Base-by-base conservation (phyloP, 1,140 invertebrate genomes). In the Aphelenchoides avenae region DNA sequence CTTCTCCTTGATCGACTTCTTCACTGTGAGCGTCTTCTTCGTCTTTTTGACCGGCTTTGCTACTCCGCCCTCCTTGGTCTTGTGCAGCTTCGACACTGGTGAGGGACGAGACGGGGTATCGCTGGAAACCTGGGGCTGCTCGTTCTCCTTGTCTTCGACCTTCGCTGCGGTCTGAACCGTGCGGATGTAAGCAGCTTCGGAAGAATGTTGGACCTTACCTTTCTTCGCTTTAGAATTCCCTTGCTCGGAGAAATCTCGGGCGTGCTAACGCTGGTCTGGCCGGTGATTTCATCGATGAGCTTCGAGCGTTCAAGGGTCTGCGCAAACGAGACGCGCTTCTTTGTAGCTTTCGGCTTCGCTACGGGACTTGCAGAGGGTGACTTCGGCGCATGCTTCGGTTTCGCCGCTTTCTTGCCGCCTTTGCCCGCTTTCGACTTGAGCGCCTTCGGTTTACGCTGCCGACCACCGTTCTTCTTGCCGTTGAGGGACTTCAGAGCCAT, bases 1-100 rank as follows among this genome's bases (percentile, higher is more conserved):
- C 34, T 53, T 64, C 26, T 70, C 66, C 36, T 68, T 71, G 5
- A 67, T 55, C 1, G 61, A 66, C 22, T 65, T 61, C n/a, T 50
- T 69, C 9, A 66, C 51, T 11, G 26, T 54, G 13, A 65, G 11
- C 33, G 37, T 34, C 3, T n/a, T 49, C 41, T 57, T 54, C 52
- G 13, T 64, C 18, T 49, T 47, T n/a, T 15, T 36, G 13, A 7
- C 33, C 11, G 18, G 42, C 13, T 44, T 40, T 44, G 13, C 13
- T 31, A 30, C n/a, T 11, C 26, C 47, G 33, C 13, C 24, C n/a
- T 18, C 44, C 39, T 5, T 1, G 20, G 24, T 47, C 18, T 49
- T 49, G 29, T 49, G 6, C 26, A 26, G 26, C 53, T 7, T 54
- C 6, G 13, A 15, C 3, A 37, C 15, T 47, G n/a, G n/a, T n/a